Percentiles rank a stretch among this genome's conserved stretches.
Evolutionary conservation across 2,113 vertebrate species (phyloP).

Genomic region (Corythornis vintsioides): DNA sequence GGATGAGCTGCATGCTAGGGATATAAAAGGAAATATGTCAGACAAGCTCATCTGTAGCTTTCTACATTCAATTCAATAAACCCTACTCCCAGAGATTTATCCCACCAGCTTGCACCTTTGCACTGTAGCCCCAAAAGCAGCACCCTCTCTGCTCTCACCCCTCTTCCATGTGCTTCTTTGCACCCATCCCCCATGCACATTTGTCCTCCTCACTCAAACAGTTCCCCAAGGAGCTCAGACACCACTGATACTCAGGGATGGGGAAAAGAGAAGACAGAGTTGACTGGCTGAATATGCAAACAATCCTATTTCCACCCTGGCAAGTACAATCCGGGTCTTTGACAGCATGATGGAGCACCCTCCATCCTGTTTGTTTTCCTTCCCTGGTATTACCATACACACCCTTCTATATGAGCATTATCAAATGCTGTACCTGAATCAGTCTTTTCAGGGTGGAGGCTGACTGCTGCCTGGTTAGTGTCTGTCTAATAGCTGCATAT

Average conservation of each 20-base stretch:
- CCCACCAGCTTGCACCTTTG: neutral
- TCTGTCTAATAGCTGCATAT: neutral
- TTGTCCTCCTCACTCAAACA: neutral
- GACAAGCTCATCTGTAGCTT: neutral
- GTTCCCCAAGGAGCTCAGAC: conserved; percentile 4
- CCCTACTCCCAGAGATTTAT: neutral
- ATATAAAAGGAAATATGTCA: neutral
- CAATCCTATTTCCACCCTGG: neutral
- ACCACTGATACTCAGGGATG: neutral
- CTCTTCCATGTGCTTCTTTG: neutral
- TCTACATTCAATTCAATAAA: neutral
- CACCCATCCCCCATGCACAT: neutral
- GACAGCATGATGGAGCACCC: neutral
- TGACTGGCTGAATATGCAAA: neutral
- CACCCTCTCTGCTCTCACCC: neutral
- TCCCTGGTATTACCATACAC: neutral
- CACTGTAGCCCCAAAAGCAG: neutral
- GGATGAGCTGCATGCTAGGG: neutral
- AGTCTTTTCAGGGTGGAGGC: neutral
- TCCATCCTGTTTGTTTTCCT: neutral
- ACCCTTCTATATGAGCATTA: neutral
- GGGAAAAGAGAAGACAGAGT: neutral
- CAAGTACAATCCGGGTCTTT: neutral
- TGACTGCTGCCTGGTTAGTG: neutral
- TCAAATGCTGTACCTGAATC: neutral